Evolutionary conservation across 1,140 invertebrate genomes (phyloP).

Genomic region (Epicauta chinensis): DNA sequence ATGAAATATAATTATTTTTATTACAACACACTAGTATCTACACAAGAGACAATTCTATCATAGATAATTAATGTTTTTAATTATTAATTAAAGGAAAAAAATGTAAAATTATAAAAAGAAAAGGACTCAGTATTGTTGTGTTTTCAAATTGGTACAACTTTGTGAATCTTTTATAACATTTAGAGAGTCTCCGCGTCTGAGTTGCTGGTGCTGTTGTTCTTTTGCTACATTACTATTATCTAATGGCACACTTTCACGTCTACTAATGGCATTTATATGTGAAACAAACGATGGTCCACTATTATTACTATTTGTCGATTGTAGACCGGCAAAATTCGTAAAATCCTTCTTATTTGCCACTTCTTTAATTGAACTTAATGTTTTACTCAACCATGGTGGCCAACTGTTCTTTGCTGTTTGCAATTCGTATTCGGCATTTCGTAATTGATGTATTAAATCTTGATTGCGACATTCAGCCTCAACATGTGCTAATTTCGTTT

Average conservation of each 20-base stretch:
- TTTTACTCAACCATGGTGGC: constrained; percentile 87
- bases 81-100: background rate
- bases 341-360: constrained; percentile 42
- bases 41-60: too few species aligned
- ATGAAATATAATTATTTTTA: too few species aligned
- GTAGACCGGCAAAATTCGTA: constrained; percentile 12
- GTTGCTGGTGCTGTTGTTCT: background rate
- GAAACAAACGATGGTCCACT: constrained; percentile 36
- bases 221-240: too few species aligned
- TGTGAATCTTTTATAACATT: constrained; percentile 40
- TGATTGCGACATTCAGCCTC: constrained; percentile 96
- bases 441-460: constrained; percentile 89
- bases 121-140: constrained; percentile 31
- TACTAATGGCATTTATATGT: constrained; percentile 33
- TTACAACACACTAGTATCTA: too few species aligned
- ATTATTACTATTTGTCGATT: constrained; percentile 15
- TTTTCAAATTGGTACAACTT: constrained; percentile 40
- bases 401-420: constrained; percentile 70
- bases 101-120: background rate
- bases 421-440: constrained; percentile 72
- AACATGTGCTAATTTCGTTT: constrained; percentile 93
- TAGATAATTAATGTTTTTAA: too few species aligned
- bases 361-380: constrained; percentile 51
- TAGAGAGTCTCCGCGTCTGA: constrained; percentile 28
- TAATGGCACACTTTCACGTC: constrained; percentile 37